Percentiles rank a stretch among this genome's conserved stretches.
Conservation (phyloP, 2,888 invertebrate genomes). For the Griposia aprilina region DNA sequence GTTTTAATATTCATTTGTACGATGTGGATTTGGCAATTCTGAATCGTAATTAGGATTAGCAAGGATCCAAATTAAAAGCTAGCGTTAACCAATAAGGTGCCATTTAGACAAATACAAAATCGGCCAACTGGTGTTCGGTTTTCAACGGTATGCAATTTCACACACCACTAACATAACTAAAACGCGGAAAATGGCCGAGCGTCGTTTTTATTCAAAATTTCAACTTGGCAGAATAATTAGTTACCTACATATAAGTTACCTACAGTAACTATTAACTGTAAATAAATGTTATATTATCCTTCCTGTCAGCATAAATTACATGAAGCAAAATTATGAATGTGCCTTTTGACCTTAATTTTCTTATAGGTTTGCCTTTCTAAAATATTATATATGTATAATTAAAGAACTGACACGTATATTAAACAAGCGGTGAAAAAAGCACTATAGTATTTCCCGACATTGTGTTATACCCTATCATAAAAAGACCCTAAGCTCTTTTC, state of each 20-base stretch:
- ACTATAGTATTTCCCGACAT: background rate
- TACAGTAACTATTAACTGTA: too few relatives aligned
- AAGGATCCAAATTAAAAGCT: conserved; percentile 23
- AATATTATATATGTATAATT: background rate
- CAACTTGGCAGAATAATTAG: background rate
- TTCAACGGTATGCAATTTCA: conserved; percentile 25
- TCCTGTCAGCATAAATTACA: too few relatives aligned
- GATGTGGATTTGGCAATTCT: conserved; percentile 32
- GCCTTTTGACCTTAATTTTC: background rate
- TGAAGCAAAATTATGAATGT: too few relatives aligned
- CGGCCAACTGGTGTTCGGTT: conserved; percentile 10
- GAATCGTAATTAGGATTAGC: conserved; percentile 41
- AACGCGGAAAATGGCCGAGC: background rate
- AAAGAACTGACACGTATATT: background rate
- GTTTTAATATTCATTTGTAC: conserved; percentile 35
- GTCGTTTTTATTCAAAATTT: background rate
- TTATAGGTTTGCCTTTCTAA: background rate
- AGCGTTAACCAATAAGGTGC: conserved; percentile 5
- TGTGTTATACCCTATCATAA: background rate
- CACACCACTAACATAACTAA: background rate
- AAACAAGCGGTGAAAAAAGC: background rate
- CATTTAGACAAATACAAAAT: conserved; percentile 29
- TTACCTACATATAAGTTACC: too few relatives aligned
- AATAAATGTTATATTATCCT: too few relatives aligned
- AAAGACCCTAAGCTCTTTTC: background rate